Percentiles rank a stretch among this genome's conserved stretches.
phyloP scores from a whole-genome alignment of 2,888 invertebrate species.

The Saturnia japonica region DNA sequence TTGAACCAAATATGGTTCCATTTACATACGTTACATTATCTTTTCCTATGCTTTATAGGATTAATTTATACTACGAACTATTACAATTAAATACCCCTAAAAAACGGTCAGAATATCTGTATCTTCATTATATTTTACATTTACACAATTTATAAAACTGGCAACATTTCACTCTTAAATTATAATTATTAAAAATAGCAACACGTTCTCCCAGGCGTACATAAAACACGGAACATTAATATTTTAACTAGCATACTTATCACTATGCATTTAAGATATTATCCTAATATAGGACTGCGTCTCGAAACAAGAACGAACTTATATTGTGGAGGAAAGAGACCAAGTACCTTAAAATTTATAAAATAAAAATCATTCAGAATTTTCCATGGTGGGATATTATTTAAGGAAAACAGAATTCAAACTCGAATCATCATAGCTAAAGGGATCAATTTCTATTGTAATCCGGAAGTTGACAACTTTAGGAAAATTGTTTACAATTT shows the following conservation, averaged over 20 bases:
- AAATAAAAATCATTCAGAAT: not conserved
- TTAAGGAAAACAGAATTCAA: no score
- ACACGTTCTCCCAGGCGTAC: conserved; percentile 48
- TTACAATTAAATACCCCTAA: not conserved
- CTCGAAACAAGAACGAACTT: not conserved
- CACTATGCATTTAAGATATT: not conserved
- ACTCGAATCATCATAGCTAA: no score
- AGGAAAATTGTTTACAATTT: no score
- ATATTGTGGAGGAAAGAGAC: no score
- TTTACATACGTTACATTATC: not conserved
- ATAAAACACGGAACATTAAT: conserved; percentile 60
- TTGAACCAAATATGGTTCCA: not conserved
- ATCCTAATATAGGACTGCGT: not conserved
- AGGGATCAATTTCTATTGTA: no score
- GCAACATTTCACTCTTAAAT: conserved; percentile 61
- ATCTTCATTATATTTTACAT: conserved; percentile 27
- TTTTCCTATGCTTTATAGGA: not conserved
- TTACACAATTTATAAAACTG: conserved; percentile 40
- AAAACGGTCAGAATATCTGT: not conserved
- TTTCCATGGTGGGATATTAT: not conserved
- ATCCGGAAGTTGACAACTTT: no score
- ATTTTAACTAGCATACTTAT: conserved; percentile 19
- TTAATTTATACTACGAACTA: not conserved
- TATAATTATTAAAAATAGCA: conserved; percentile 42
- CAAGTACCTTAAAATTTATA: not conserved